Evolutionary conservation across 2,797 vertebrate genomes (phyloP).

Genomic region (Sebastiscus tertius): DNA sequence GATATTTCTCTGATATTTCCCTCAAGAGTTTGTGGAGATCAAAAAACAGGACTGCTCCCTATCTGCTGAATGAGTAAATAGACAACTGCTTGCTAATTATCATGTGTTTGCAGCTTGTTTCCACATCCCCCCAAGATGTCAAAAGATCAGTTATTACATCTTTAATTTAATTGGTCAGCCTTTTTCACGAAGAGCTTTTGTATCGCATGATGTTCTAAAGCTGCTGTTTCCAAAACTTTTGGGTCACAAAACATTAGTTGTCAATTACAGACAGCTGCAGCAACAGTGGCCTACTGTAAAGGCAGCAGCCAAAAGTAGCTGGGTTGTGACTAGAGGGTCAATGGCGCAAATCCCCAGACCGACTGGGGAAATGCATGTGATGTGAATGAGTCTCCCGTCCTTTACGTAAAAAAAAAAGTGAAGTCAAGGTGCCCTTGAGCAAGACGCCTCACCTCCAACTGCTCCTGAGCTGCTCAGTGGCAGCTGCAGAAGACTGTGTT

Average conservation of each 20-base stretch:
- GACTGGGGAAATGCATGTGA: slow-evolving; percentile 5
- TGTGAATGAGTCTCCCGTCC: slow-evolving; percentile 2
- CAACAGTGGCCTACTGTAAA: background rate
- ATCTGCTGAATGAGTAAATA: background rate
- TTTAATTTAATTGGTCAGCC: background rate
- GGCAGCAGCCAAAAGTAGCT: slow-evolving; percentile 15
- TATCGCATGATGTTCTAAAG: background rate
- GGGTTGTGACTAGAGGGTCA: slow-evolving; percentile 36
- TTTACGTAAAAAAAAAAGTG: slow-evolving; percentile 6
- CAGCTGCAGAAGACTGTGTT: slow-evolving; percentile 40
- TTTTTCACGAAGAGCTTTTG: background rate
- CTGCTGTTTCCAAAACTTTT: background rate
- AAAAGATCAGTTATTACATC: background rate
- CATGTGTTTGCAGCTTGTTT: background rate
- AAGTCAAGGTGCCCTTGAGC: slow-evolving; percentile 65
- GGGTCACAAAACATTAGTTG: slow-evolving; percentile 7
- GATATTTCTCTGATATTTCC: background rate
- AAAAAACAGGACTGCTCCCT: background rate
- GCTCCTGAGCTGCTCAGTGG: slow-evolving; percentile 36
- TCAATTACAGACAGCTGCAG: slow-evolving; percentile 2
- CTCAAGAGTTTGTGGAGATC: background rate
- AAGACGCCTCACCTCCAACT: slow-evolving; percentile 50
- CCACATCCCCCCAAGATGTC: too few species aligned
- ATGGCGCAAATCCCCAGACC: background rate
- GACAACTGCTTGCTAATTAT: background rate